Evolutionary conservation across 23 tunicate species (phyloP).

Genomic region (Clavelina lepadiformis): DNA sequence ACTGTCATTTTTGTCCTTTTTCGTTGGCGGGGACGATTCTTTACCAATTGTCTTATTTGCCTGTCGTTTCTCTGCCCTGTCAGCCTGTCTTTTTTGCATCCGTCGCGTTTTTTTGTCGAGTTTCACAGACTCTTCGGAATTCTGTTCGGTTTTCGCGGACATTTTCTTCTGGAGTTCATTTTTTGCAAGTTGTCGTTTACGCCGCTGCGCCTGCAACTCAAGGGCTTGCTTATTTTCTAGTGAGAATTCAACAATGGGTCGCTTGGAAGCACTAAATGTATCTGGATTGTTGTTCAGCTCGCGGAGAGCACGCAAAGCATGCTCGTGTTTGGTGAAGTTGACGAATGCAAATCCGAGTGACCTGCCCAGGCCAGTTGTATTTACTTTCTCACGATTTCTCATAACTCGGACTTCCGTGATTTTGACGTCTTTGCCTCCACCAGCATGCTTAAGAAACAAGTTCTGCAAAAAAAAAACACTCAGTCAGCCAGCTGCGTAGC

Average conservation of each 20-base stretch:
- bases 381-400: conserved; percentile 59
- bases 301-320: conserved; percentile 80
- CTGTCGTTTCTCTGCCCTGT: not conserved
- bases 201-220: conserved; percentile 43
- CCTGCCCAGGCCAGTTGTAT: conserved; percentile 47
- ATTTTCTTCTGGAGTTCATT: conserved; percentile 32
- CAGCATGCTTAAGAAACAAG: conserved; percentile 28
- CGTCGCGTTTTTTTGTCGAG: conserved; percentile 4
- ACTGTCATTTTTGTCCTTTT: not conserved
- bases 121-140: not conserved
- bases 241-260: conserved; percentile 98
- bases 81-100: conserved; percentile 7
- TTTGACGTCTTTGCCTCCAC: conserved; percentile 16
- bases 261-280: conserved; percentile 63
- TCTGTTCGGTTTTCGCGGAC: not conserved
- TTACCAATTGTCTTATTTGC: not conserved
- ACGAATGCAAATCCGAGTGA: conserved; percentile 90
- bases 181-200: conserved; percentile 37
- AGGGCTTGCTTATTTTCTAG: conserved; percentile 86
- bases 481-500: not conserved
- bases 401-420: conserved; percentile 62
- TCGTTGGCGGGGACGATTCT: not conserved
- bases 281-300: conserved; percentile 91
- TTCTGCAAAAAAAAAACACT: conserved; percentile 13
- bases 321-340: conserved; percentile 69